These are phyloP conservation scores for Spizaetus ornatus DNA, from an alignment of 2,113 vertebrate species.

Conservation along the genomic window DNA sequence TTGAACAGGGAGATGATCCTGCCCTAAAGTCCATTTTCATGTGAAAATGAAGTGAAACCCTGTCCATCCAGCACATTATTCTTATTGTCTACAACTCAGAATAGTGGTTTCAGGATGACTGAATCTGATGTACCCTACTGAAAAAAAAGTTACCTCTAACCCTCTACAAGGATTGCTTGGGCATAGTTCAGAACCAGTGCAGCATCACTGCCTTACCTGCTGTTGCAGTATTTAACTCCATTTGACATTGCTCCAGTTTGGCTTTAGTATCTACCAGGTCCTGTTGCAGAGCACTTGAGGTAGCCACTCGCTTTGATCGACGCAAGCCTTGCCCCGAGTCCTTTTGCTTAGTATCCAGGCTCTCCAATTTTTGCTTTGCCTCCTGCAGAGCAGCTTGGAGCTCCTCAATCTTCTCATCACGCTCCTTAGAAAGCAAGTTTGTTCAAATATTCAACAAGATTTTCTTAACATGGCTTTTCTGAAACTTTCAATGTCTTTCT, in stretches of 20 bases:
- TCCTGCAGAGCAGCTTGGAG: constrained; percentile 78
- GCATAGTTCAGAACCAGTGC: background rate
- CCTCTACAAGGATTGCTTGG: background rate
- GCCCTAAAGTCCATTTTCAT: background rate
- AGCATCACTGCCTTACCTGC: constrained; percentile 65
- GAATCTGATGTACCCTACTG: background rate
- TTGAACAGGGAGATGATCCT: background rate
- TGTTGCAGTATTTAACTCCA: constrained; percentile 69
- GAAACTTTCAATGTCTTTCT: background rate
- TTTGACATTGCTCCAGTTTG: constrained; percentile 78
- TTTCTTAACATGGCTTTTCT: background rate
- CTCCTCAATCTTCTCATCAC: constrained; percentile 85
- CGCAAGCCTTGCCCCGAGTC: constrained; percentile 53
- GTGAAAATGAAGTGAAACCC: background rate
- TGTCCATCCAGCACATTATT: background rate
- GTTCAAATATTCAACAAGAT: background rate
- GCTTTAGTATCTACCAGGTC: constrained; percentile 65
- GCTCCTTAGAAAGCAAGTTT: constrained; percentile 74
- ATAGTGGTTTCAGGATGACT: background rate
- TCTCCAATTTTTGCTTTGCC: constrained; percentile 26
- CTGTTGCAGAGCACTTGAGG: constrained; percentile 3
- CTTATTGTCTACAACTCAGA: background rate
- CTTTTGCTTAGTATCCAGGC: background rate
- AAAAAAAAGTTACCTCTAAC: background rate
- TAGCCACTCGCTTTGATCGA: constrained; percentile 77